Evolutionary conservation across 2,888 invertebrate genomes (phyloP), one percentile per base, ranked within the genome.

Genomic region (Euphydryas editha): DNA sequence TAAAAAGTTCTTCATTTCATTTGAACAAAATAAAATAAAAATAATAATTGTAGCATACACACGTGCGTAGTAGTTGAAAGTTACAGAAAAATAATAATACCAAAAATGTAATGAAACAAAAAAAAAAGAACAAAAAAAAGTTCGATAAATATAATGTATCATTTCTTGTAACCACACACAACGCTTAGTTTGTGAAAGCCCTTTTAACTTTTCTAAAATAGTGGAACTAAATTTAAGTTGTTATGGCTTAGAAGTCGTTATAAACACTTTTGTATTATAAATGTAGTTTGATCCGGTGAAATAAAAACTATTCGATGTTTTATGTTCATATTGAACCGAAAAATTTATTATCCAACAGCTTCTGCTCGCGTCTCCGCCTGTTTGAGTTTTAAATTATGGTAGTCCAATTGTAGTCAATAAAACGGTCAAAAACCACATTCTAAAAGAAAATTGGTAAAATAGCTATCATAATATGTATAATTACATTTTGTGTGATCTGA

Each of bases 181-280:
- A 36, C 20, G 36, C 30, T 54, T 2, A 17, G 51, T 64, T n/a
- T 36, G 42, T 2, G 36, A 4, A n/a, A 17, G 10, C 17, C 54
- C 59, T 64, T 59, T 44, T 54, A 21, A 18, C 0, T 15, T 24
- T 47, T 57, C 18, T 49, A 13, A 62, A 62, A 68, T 65, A 44
- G 51, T 65, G 51, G 65, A 69, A 56, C 65, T 69, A 59, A 62
- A 47, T 65, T 69, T 66, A 65, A 59, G 62, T 65, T 62, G 55
- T 51, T 55, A 65, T 62, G 44, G 44, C 44, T 56, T 59, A 51
- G 51, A 51, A 60, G 59, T 56, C 47, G 62, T 59, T 65, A 37
- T 59, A 56, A 62, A 61, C 46, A 57, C 56, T 65, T 59, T 68
- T 66, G 24, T 51, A 51, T 51, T 51, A 51, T 51, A 51, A 51